Percentiles rank a stretch among this genome's conserved stretches.
phyloP scores from a whole-genome alignment of 2,113 vertebrate species.

The Circaetus cinerascens region DNA sequence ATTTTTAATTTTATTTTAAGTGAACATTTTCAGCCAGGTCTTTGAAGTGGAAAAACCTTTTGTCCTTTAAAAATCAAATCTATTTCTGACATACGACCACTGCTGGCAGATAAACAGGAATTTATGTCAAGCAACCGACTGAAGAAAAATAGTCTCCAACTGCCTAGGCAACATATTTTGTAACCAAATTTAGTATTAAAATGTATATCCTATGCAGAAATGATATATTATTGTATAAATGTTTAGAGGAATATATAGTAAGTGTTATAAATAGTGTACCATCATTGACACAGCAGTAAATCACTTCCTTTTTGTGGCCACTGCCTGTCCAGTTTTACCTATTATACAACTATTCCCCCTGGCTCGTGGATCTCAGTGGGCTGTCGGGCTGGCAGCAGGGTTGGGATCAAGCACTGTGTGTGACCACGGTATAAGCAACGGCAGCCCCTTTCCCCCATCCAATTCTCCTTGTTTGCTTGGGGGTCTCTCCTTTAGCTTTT shows the following conservation, averaged over 20 bases:
- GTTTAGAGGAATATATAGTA: slow-evolving; percentile 35
- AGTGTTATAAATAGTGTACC: slow-evolving; percentile 35
- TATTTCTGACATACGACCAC: slow-evolving; percentile 28
- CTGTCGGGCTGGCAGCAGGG: background rate
- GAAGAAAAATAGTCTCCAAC: slow-evolving; percentile 22
- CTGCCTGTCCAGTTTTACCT: background rate
- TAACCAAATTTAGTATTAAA: slow-evolving; percentile 55
- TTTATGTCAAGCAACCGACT: slow-evolving; percentile 16
- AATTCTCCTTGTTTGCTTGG: background rate
- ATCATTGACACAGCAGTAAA: slow-evolving; percentile 42
- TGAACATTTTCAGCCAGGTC: background rate
- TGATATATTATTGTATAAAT: slow-evolving; percentile 42
- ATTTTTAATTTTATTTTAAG: background rate
- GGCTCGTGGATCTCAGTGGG: background rate
- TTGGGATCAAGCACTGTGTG: background rate
- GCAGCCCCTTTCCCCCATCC: background rate
- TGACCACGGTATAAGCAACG: background rate
- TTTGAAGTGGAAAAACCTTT: background rate
- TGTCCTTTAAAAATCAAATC: slow-evolving; percentile 46
- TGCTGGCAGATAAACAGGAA: slow-evolving; percentile 46
- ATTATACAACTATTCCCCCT: background rate
- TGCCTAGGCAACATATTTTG: slow-evolving; percentile 27
- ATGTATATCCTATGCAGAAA: slow-evolving; percentile 24
- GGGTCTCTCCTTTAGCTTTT: background rate
- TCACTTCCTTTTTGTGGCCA: slow-evolving; percentile 29